phyloP scores from a whole-genome alignment of 2,113 vertebrate genomes.

The Machaerirhynchus nigripectus region DNA sequence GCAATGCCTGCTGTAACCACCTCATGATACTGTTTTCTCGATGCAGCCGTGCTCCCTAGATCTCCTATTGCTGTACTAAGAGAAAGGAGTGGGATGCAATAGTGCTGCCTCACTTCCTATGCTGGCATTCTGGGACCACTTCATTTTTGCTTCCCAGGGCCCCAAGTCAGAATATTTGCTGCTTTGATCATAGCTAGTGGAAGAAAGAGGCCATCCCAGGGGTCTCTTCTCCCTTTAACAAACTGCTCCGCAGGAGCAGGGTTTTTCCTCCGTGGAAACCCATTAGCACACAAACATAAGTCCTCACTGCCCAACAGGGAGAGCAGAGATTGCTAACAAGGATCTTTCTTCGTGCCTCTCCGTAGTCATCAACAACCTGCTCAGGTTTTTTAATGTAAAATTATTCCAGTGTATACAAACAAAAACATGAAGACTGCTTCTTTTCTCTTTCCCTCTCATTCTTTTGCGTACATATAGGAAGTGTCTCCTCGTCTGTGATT shows the following conservation, averaged over 20 bases:
- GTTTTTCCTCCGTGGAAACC: background rate
- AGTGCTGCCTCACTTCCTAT: background rate
- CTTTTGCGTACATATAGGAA: background rate
- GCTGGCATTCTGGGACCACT: background rate
- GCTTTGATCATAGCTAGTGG: background rate
- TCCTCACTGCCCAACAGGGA: background rate
- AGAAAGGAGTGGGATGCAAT: background rate
- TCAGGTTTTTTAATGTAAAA: background rate
- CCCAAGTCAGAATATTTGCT: background rate
- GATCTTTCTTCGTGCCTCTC: background rate
- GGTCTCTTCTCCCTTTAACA: background rate
- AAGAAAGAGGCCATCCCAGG: background rate
- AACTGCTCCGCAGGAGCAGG: background rate
- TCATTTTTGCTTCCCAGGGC: background rate
- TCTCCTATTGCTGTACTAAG: background rate
- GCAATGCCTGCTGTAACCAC: background rate
- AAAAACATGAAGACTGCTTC: background rate
- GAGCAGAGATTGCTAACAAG: background rate
- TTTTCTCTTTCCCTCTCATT: background rate
- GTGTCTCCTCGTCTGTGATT: accelerated
- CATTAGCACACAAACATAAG: background rate
- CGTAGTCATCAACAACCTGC: background rate
- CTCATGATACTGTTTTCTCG: background rate
- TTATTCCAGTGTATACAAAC: background rate
- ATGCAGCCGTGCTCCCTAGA: background rate